phyloP scores from a whole-genome alignment of 2,888 invertebrate species.

The Callimorpha dominula region DNA sequence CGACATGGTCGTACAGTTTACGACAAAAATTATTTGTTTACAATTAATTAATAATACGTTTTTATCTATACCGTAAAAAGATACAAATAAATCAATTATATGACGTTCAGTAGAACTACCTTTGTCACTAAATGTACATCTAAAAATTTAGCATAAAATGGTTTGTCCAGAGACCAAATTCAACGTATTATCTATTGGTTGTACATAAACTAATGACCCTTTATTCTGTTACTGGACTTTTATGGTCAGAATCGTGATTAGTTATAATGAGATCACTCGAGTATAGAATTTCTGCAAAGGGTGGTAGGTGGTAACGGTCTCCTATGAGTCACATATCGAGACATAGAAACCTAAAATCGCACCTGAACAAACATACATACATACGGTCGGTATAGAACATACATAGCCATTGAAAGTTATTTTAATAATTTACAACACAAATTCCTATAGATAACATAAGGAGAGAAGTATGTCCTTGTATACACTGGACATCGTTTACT shows the following conservation, averaged over 20 bases:
- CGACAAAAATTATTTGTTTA: background rate
- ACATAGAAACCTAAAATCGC: conserved; percentile 30
- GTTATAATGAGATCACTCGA: conserved; percentile 20
- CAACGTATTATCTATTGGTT: too few species aligned
- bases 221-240: background rate
- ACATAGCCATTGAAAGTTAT: background rate
- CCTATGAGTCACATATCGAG: conserved; percentile 40
- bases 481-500: background rate
- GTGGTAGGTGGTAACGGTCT: conserved; percentile 23
- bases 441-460: conserved; percentile 1
- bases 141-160: background rate
- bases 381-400: conserved; percentile 13
- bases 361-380: conserved; percentile 45
- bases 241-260: conserved; percentile 35
- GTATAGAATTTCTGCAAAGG: background rate
- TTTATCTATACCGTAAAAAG: background rate
- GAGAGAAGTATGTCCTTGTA: background rate
- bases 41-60: background rate
- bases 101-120: background rate
- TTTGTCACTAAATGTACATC: background rate
- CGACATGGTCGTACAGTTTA: background rate
- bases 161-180: background rate
- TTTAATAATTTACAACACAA: background rate
- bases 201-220: too few species aligned
- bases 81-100: too few species aligned